Conservation (phyloP, 2,113 vertebrate species). For the Aspiorhynchus laticeps region DNA sequence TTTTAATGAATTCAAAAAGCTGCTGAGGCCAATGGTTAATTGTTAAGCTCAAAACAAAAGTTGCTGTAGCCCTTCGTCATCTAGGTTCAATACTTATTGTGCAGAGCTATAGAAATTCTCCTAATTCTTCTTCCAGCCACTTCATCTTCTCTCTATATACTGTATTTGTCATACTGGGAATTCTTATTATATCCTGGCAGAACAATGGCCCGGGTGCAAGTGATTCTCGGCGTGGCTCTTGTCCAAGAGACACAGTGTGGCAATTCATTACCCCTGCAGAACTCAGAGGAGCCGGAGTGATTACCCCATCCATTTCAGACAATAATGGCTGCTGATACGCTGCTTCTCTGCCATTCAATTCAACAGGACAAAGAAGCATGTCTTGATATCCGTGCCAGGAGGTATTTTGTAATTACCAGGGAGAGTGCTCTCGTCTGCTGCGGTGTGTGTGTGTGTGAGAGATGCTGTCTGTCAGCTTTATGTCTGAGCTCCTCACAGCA, state of each 20-base stretch:
- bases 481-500: background rate
- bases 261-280: slow-evolving; percentile 47
- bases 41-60: background rate
- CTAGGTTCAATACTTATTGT: slow-evolving; percentile 35
- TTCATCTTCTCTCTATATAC: slow-evolving; percentile 45
- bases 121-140: slow-evolving; percentile 22
- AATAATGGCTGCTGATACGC: slow-evolving; percentile 56
- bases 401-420: slow-evolving; percentile 52
- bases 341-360: slow-evolving; percentile 44
- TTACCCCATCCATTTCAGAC: slow-evolving; percentile 47
- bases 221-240: slow-evolving; percentile 34
- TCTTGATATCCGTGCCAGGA: slow-evolving; percentile 36
- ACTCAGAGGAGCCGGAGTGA: slow-evolving; percentile 42
- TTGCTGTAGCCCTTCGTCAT: background rate
- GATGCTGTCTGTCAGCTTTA: slow-evolving; percentile 21
- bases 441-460: slow-evolving; percentile 12
- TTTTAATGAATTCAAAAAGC: slow-evolving; percentile 10
- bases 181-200: slow-evolving; percentile 42
- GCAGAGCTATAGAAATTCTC: slow-evolving; percentile 28
- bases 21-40: slow-evolving; percentile 14
- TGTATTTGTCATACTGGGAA: slow-evolving; percentile 41
- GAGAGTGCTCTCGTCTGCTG: slow-evolving; percentile 30
- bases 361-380: slow-evolving; percentile 40
- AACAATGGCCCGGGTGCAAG: slow-evolving; percentile 35
- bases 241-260: slow-evolving; percentile 43